Evolutionary conservation across 2,113 vertebrate species (phyloP), one percentile per base, ranked within the genome.

Genomic region (Bufo gargarizans): DNA sequence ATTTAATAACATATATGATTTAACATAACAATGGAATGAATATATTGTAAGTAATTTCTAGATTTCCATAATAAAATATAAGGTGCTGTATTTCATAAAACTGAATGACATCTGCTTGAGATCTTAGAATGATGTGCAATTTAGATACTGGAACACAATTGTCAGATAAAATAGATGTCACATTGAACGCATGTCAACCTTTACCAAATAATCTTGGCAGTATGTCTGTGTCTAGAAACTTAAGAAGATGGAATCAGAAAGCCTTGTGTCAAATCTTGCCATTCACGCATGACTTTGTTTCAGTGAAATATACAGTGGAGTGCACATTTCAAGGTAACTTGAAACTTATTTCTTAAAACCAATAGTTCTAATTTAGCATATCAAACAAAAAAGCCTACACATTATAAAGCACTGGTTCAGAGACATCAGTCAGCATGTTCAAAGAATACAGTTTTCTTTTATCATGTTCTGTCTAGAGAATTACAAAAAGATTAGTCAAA

Each of bases 381-480:
- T 90, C 79, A 90, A 89, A 89, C 72, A 89, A 50, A 33, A 86
- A 77, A 82, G 0, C 0, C 83, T 19, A 90, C 86, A 8, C 11
- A 82, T 91, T 92, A 74, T 91, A 67, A 91, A 93, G 71, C 2
- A 0, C 8, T 1, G 86, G 55, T 79, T 50, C 11, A 85, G 88
- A 90, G 33, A 13, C 87, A 61, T 90, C 89, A 85, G 45, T 82
- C 67, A 90, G 86, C 6, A 45, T 43, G 90, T 91, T 94, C 84
- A 91, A 90, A 92, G 88, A 89, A 72, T 77, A 80, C 58, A 67
- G 20, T 82, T 89, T 1, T 89, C 55, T 80, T 80, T 92, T 91
- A 55, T 90, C 76, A 19, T 33, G 61, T 20, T 53, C 81, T 83
- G 80, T 78, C 7, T 20, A 43, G 65, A 85, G 63, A 88, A 81